These are phyloP conservation scores for Nettapus auritus DNA, from an alignment of 2,113 vertebrate genomes.

Conservation along the genomic window DNA sequence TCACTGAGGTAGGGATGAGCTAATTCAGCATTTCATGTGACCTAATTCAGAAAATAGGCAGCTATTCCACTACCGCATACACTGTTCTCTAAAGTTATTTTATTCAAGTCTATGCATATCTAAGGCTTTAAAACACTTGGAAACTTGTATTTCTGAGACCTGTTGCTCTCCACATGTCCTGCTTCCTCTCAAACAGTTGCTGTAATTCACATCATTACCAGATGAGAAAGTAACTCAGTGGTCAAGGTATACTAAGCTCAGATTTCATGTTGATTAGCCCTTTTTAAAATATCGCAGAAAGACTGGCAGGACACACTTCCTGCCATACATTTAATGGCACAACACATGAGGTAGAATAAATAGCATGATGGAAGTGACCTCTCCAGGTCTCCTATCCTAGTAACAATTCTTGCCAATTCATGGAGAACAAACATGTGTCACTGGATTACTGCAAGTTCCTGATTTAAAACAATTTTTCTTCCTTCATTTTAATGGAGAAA, in stretches of 20 bases:
- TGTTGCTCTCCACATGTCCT: neutral
- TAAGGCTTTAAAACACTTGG: neutral
- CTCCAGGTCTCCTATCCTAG: neutral
- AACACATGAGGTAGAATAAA: neutral
- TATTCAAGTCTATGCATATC: neutral
- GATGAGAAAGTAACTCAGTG: neutral
- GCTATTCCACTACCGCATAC: neutral
- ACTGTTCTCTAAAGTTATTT: slow-evolving; percentile 1
- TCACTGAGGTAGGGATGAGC: neutral
- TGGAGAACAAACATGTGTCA: neutral
- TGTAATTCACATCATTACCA: neutral
- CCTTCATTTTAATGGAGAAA: neutral
- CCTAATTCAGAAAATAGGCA: slow-evolving; percentile 20
- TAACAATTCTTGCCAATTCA: neutral
- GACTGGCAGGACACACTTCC: neutral
- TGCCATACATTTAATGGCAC: neutral
- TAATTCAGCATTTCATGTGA: slow-evolving; percentile 37
- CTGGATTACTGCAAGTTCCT: neutral
- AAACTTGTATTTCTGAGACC: neutral
- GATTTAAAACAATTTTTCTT: neutral
- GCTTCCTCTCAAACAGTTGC: neutral
- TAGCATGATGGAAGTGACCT: neutral
- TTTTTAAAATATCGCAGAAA: neutral
- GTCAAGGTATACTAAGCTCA: neutral
- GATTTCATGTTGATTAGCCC: neutral